Percentiles rank a stretch among this genome's conserved stretches.
These are phyloP conservation scores for Amia ocellicauda DNA, from an alignment of 2,113 vertebrate genomes.

Conservation along the genomic window DNA sequence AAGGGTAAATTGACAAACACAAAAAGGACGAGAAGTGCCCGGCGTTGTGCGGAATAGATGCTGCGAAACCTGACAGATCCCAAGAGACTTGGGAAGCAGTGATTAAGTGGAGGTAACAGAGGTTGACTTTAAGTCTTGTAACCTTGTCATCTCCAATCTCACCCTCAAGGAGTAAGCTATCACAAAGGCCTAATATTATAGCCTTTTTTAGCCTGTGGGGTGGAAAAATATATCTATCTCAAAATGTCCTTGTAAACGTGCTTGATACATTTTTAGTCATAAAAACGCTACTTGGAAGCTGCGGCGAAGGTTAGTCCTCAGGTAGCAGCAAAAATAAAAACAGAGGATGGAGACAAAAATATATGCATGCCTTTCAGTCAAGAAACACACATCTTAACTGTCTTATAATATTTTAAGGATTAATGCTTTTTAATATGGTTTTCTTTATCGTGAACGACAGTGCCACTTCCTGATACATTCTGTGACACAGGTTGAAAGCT, in stretches of 20 bases:
- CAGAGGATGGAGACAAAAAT: too few relatives aligned
- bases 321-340: slow-evolving; percentile 1
- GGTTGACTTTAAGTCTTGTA: slow-evolving; percentile 63
- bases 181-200: slow-evolving; percentile 50
- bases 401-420: too few relatives aligned
- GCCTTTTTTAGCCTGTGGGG: slow-evolving; percentile 43
- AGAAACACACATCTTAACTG: too few relatives aligned
- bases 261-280: slow-evolving; percentile 54
- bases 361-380: too few relatives aligned
- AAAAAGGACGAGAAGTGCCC: slow-evolving; percentile 1
- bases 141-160: slow-evolving; percentile 69
- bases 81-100: slow-evolving; percentile 46
- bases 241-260: slow-evolving; percentile 62
- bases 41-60: slow-evolving; percentile 21
- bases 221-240: slow-evolving; percentile 62
- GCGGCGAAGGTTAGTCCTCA: slow-evolving; percentile 54
- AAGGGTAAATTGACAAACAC: neutral
- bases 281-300: slow-evolving; percentile 61
- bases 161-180: slow-evolving; percentile 52
- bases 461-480: too few relatives aligned
- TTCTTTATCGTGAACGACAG: too few relatives aligned
- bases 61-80: slow-evolving; percentile 27
- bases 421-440: too few relatives aligned
- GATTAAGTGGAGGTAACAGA: slow-evolving; percentile 67
- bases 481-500: too few relatives aligned